Evolutionary conservation across 92 coral and sea anemone genomes (phyloP), one percentile per base, ranked within the genome.

Genomic region (Pocillopora meandrina): DNA sequence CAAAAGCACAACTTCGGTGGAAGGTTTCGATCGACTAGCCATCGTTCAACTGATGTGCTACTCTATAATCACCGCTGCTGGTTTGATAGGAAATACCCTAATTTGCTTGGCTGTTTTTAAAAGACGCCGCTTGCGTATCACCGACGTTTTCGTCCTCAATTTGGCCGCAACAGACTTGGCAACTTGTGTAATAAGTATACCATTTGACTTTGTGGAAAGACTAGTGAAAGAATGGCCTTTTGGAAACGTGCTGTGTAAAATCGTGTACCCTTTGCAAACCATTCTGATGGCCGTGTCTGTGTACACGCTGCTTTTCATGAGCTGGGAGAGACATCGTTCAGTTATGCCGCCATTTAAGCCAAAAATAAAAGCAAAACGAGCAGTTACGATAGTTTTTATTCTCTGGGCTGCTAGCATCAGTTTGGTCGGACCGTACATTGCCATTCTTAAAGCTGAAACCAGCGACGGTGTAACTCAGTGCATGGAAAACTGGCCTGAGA

Each of bases 291-390:
- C 98, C 10, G 98, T 94, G 10, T 92, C 98, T 2, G 98, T 94
- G 1, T 92, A 90, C 35, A 94, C 98, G 17, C 55, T 94, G 49
- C 78, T 94, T 12, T 90, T 93, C 76, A 92, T 94, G 98, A 94
- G 98, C 79, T 87, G 93, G 71, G 98, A 94, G 75, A 87, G 98
- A 18, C 79, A 91, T 60, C 88, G 98, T 52, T 87, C 93, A 2
- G 90, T 94, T 7, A 94, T 94, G 55, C 87, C 91, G 8, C 92
- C 98, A 3, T 90, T 92, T 14, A 90, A 89, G 72, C 98, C 98
- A 6, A 89, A 87, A 82, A 71, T 92, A 18, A 94, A 90, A 75
- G 78, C 91, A 20, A 84, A 81, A 77, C 67, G 92, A n/a, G 89
- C 95, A 0, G 52, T 89, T 10, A 64, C 82, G 12, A 77, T 92